Evolutionary conservation across 2,888 invertebrate species (phyloP).

Genomic region (Lithophane leautieri): DNA sequence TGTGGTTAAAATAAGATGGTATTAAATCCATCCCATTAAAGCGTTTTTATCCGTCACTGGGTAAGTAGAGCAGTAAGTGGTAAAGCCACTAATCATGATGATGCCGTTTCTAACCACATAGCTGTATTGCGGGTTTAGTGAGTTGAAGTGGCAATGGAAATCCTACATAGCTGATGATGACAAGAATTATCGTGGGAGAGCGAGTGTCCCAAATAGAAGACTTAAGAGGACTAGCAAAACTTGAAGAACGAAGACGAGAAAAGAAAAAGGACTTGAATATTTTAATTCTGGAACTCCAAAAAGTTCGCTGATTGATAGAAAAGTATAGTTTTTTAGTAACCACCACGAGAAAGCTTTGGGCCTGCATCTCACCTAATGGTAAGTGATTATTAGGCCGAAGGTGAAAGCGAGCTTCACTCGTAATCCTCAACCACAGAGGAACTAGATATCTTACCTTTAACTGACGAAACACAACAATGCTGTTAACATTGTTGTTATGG

Average conservation of each 20-base stretch:
- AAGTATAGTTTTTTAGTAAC: too few relatives aligned
- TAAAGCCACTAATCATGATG: constrained; percentile 56
- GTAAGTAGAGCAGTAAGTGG: constrained; percentile 57
- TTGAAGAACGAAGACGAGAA: neutral
- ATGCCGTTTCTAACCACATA: constrained; percentile 60
- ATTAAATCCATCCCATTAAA: constrained; percentile 36
- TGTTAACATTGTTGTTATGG: too few relatives aligned
- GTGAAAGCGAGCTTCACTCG: too few relatives aligned
- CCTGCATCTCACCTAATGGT: too few relatives aligned
- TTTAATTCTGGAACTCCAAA: too few relatives aligned
- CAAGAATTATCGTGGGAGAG: constrained; percentile 6
- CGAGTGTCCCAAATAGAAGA: neutral
- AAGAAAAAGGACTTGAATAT: neutral
- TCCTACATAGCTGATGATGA: constrained; percentile 27
- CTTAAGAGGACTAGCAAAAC: neutral
- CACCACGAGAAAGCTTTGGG: too few relatives aligned
- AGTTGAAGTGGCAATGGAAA: constrained; percentile 26
- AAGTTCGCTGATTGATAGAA: neutral
- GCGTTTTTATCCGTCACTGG: constrained; percentile 53
- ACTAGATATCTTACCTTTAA: too few relatives aligned
- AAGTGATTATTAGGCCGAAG: too few relatives aligned
- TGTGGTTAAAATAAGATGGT: constrained; percentile 24
- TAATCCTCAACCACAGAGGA: too few relatives aligned
- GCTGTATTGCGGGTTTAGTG: constrained; percentile 47
- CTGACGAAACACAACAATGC: too few relatives aligned